phyloP scores from a whole-genome alignment of 2,113 vertebrate species.

The Pomatorhinus ruficollis region DNA sequence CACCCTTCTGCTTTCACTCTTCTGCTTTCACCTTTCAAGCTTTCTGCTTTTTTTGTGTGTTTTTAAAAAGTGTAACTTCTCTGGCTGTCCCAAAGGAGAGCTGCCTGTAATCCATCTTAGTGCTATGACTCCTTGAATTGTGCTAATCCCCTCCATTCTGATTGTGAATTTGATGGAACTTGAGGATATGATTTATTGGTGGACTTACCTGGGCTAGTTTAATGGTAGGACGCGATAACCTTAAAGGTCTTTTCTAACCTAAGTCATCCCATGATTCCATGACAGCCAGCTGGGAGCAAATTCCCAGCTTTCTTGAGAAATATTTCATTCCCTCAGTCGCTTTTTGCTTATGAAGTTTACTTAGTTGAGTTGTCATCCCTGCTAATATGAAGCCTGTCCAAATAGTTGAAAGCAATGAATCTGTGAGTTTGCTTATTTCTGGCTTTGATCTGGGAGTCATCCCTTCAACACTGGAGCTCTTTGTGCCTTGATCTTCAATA shows the following conservation, averaged over 20 bases:
- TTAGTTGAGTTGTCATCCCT: background rate
- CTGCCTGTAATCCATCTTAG: background rate
- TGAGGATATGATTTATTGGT: background rate
- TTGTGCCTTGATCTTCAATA: background rate
- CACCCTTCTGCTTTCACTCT: background rate
- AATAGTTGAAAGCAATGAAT: background rate
- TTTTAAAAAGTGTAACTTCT: background rate
- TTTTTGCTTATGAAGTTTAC: background rate
- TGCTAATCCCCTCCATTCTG: background rate
- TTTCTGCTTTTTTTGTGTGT: too few relatives aligned
- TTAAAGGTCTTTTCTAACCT: background rate
- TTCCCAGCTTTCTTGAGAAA: background rate
- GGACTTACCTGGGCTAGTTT: background rate
- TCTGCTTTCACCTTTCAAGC: too few relatives aligned
- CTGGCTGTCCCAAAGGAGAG: background rate
- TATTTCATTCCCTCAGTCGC: background rate
- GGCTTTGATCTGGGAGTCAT: background rate
- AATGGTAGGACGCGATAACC: fast-evolving
- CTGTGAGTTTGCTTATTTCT: background rate
- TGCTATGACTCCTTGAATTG: background rate
- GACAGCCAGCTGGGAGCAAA: background rate
- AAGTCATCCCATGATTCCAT: background rate
- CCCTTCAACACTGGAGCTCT: background rate
- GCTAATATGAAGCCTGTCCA: background rate
- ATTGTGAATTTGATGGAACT: background rate